Conservation (phyloP, 2,797 vertebrate genomes). For the Hephaestus fuliginosus region DNA sequence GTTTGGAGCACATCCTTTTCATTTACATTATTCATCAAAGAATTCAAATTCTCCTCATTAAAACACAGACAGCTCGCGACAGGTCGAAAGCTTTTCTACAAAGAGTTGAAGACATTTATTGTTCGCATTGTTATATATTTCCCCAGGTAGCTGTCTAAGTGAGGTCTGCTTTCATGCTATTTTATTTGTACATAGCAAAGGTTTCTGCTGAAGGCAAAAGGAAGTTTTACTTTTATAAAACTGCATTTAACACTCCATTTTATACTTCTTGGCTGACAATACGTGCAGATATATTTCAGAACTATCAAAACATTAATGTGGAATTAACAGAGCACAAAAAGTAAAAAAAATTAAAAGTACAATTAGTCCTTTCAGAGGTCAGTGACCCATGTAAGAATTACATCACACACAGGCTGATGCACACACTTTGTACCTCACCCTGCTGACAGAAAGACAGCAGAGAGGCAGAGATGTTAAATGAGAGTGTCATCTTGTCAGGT, state of each 20-base stretch:
- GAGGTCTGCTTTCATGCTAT: not conserved
- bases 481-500: slow-evolving; percentile 59
- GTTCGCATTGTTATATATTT: not conserved
- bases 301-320: not conserved
- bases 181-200: not conserved
- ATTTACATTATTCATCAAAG: not conserved
- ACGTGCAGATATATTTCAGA: not conserved
- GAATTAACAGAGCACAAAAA: not conserved
- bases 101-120: not conserved
- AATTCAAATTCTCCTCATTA: not conserved
- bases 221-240: not conserved
- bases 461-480: slow-evolving; percentile 59
- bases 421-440: slow-evolving; percentile 44
- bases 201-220: not conserved
- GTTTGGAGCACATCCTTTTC: not conserved
- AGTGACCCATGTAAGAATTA: slow-evolving; percentile 8
- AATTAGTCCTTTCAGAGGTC: slow-evolving; percentile 24
- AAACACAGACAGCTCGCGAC: not conserved
- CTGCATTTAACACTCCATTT: slow-evolving; percentile 1
- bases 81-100: not conserved
- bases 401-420: slow-evolving; percentile 39
- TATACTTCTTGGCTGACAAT: not conserved
- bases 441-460: slow-evolving; percentile 55
- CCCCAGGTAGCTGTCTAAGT: not conserved
- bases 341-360: not conserved